A percentile compares a stretch with the other conserved stretches of the same genome.
Conservation (phyloP, 2,113 vertebrate species). For the Neogobius melanostomus region DNA sequence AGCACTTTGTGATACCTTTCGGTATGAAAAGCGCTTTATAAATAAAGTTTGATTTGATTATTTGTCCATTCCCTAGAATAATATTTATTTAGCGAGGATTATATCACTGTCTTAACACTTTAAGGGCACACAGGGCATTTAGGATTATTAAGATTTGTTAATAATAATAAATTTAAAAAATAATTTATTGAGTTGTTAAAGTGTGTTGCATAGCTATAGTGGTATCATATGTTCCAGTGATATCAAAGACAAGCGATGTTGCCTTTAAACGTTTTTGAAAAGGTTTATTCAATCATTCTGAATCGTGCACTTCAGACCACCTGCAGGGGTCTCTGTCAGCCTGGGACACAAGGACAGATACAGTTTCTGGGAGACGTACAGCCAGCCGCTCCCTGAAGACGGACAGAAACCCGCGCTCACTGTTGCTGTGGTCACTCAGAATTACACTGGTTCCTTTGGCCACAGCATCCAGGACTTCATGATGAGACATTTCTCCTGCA, state of each 20-base stretch:
- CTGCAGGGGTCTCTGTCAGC: conserved; percentile 85
- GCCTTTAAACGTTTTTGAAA: background rate
- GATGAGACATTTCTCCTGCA: conserved; percentile 97
- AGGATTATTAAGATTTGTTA: background rate
- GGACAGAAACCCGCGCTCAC: conserved; percentile 90
- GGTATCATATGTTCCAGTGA: too few relatives aligned
- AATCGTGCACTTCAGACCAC: conserved; percentile 71
- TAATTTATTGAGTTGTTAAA: background rate
- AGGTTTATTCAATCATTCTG: background rate
- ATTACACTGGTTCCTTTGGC: conserved; percentile 86
- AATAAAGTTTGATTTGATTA: too few relatives aligned
- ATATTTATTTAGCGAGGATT: background rate
- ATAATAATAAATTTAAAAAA: background rate
- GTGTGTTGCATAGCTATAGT: too few relatives aligned
- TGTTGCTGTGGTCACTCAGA: conserved; percentile 96
- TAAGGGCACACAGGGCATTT: background rate
- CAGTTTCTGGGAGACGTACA: conserved; percentile 70
- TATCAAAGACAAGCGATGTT: too few relatives aligned
- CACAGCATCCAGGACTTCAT: conserved; percentile 87
- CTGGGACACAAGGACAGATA: conserved; percentile 81
- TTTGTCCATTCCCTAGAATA: background rate
- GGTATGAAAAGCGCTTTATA: too few relatives aligned
- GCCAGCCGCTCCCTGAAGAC: conserved; percentile 80
- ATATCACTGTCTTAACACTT: background rate
- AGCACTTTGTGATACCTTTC: too few relatives aligned